Conservation (phyloP, 2,113 vertebrate genomes). For the Nansenia antarctica region DNA sequence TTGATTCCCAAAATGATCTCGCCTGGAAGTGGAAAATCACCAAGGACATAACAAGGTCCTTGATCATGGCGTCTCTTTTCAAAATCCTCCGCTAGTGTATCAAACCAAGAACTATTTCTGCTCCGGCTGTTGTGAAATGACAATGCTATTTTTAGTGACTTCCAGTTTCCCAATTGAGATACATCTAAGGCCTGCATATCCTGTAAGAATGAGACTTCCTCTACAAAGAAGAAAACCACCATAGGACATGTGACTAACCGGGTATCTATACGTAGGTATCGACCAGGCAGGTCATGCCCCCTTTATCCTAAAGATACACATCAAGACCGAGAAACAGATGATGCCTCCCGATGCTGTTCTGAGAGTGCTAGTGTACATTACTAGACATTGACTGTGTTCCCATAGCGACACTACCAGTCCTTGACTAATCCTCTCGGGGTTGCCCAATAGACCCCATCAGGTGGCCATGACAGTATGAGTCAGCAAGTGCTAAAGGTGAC, state of each 20-base stretch:
- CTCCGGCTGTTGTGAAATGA: slow-evolving; percentile 16
- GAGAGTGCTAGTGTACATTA: too few relatives aligned
- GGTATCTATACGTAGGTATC: slow-evolving; percentile 21
- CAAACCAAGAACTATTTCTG: background rate
- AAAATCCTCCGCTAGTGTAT: slow-evolving; percentile 2
- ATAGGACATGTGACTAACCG: slow-evolving; percentile 33
- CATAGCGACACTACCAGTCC: background rate
- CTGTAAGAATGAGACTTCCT: background rate
- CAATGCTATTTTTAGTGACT: slow-evolving; percentile 56
- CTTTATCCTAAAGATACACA: slow-evolving; percentile 25
- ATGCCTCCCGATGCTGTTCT: too few relatives aligned
- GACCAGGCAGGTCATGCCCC: slow-evolving; percentile 43
- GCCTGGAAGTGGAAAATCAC: too few relatives aligned
- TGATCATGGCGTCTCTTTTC: background rate
- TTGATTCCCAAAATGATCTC: too few relatives aligned
- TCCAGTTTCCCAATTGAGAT: slow-evolving; percentile 47
- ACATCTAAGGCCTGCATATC: background rate
- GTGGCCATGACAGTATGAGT: slow-evolving; percentile 42
- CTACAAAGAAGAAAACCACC: background rate
- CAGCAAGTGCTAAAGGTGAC: slow-evolving; percentile 39
- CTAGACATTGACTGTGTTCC: background rate
- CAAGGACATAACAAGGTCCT: background rate
- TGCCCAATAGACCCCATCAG: slow-evolving; percentile 2
- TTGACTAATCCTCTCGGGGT: background rate
- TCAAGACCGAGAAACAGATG: too few relatives aligned